Evolutionary conservation across 2,113 vertebrate genomes (phyloP), one percentile per base, ranked within the genome.

Genomic region (Furnarius figulus): DNA sequence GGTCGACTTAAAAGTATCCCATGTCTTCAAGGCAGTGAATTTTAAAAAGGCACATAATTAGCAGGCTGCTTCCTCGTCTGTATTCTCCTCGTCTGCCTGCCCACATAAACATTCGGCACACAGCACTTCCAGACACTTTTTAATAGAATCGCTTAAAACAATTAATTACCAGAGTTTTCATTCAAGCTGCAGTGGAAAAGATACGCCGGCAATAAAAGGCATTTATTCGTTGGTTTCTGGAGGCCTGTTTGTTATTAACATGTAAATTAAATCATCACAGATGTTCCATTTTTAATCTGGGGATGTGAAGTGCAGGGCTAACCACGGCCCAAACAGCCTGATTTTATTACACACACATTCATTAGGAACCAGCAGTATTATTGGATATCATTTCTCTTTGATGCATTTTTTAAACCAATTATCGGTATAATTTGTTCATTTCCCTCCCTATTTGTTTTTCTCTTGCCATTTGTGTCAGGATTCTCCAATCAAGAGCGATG

Each of bases 241-340:
- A 99, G 99, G 99, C 99, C 99, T 99, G 99, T 99, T 99, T 99
- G 99, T 99, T 99, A 99, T 99, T 99, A 99, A 99, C 99, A 99
- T 99, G 99, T 99, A 99, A 99, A 99, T 99, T 99, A 99, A 99
- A 99, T 99, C 99, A 99, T 99, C 99, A 99, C 99, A 99, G 99
- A 99, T 99, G 99, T 99, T 99, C 99, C 98, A 98, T 99, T 99
- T 99, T 99, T 99, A 99, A 99, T 99, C 99, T 99, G 98, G 98
- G 98, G 98, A 98, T 98, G 98, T 98, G 98, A 98, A 98, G 98
- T 98, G 98, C 98, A 96, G 98, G 98, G 96, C 96, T 98, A 98
- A 98, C 98, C 97, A 87, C 96, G 98, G 98, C 98, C 98, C 98
- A 98, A 98, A 98, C 97, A 98, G 98, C 98, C 98, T 98, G 98